Base-by-base conservation (phyloP, 1,140 invertebrate species). In the Listronotus bonariensis region DNA sequence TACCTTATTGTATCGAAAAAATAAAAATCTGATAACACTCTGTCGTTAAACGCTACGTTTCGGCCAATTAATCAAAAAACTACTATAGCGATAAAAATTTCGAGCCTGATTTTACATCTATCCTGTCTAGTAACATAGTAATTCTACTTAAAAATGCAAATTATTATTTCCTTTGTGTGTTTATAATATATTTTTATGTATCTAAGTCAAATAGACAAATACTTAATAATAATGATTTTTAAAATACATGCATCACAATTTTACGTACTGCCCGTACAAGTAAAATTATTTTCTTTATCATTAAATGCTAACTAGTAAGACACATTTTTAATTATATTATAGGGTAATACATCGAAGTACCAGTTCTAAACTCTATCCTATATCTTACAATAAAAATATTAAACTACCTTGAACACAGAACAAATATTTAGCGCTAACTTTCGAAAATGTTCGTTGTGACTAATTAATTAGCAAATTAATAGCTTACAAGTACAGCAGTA, bases 141-240 rank as follows among this genome's bases (percentile, higher is more conserved):
- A 75, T 71, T 68, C 72, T 75, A 75, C 74, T 68, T 73, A 73
- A 75, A 75, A 75, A 75, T 75, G 74, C 74, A 75, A 73, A 69
- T 68, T 55, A 14, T 42, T 55, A 55, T 54, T 15, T 52, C 31
- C 11, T 60, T 38, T 45, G 18, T 36, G 32, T 65, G 36, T 56
- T 61, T 41, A 15, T 48, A 53, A 43, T 68, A 70, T 65, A 56
- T 64, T 41, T 63, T 38, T 68, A 65, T 46, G 55, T 54, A 58
- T 59, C 46, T 67, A 69, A 59, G 51, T 69, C 57, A 54, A 67
- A 58, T 67, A 52, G 65, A 74, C 61, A 70, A 64, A 61, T 74
- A 69, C 68, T 68, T 65, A 56, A 59, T 72, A 66, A 31, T 62
- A 66, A 67, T 67, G 61, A 62, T 72, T 66, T 54, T 61, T 65